Base-by-base conservation (phyloP, 2,113 vertebrate genomes). In the Semnornis frantzii region DNA sequence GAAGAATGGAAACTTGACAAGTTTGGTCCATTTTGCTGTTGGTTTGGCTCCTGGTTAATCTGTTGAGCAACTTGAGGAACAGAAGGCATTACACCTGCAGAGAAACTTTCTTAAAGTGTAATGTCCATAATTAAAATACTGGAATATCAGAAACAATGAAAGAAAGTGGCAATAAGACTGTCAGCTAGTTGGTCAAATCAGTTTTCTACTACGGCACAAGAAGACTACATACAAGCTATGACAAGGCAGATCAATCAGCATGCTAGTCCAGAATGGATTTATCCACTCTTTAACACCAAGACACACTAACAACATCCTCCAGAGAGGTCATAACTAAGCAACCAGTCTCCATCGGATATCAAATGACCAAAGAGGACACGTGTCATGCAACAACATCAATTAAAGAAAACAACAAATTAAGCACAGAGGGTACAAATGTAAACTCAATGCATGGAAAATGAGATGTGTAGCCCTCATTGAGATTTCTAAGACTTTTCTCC, bases 11-110 rank as follows among this genome's bases (percentile, higher is more conserved):
- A 87, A 82, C 98, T 98, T 89, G 98, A 98, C 2, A 98, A 98
- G 20, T 98, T 98, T 97, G 98, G 98, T 85, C 99, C 98, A 1
- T 98, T 98, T 66, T 98, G 98, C 75, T 98, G 98, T 90, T 98
- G 98, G 71, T 92, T 99, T 95, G 98, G 98, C 93, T 98, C 98
- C 96, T 98, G 98, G 57, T 98, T 98, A 54, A 98, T 80, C 44
- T 98, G 97, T 87, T 98, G 98, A 54, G 98, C 91, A 3, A 97
- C 93, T 92, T 98, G 98, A 52, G 97, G 98, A 74, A 97, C 97
- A 33, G 98, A 97, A 83, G 97, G 98, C 98, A 99, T 98, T 93
- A 98, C 98, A 94, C 98, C 98, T 99, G 96, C 73, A 97, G 94
- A 92, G 95, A 71, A 94, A 95, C 30, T 90, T 57, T 34, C 24